A percentile compares a stretch with the other conserved stretches of the same genome.
Evolutionary conservation across 1,140 invertebrate genomes (phyloP).

Genomic region (Meloidogyne hapla): DNA sequence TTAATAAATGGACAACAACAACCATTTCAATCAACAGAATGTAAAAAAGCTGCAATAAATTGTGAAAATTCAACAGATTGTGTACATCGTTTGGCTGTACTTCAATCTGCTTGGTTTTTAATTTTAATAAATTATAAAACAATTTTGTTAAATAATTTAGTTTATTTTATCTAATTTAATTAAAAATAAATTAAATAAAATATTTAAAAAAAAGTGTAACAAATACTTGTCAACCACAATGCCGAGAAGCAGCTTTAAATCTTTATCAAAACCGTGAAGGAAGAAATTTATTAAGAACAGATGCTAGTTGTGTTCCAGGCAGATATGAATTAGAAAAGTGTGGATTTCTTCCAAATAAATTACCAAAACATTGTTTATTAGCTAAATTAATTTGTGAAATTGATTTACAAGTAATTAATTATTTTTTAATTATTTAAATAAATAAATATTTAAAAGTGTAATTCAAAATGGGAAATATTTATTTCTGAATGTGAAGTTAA

Average conservation of each 20-base stretch:
- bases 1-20: slow-evolving; percentile 8
- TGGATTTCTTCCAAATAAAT: slow-evolving; percentile 50
- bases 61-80: slow-evolving; percentile 55
- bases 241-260: slow-evolving; percentile 52
- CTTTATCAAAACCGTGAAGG: slow-evolving; percentile 56
- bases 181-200: neutral
- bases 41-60: slow-evolving; percentile 51
- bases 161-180: no score
- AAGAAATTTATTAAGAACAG: slow-evolving; percentile 49
- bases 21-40: slow-evolving; percentile 46
- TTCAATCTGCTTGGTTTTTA: slow-evolving; percentile 51
- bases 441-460: slow-evolving; percentile 33
- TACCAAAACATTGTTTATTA: slow-evolving; percentile 53
- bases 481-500: slow-evolving; percentile 57
- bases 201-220: slow-evolving; percentile 44
- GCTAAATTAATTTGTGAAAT: slow-evolving; percentile 55
- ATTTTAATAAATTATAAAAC: neutral
- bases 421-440: slow-evolving; percentile 12
- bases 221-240: slow-evolving; percentile 57
- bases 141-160: no score
- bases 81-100: slow-evolving; percentile 52
- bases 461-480: slow-evolving; percentile 57
- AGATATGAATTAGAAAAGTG: slow-evolving; percentile 57
- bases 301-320: slow-evolving; percentile 52
- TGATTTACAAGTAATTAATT: slow-evolving; percentile 46